Conservation (phyloP, 2,797 vertebrate species). For the Mormyrops attenuatus region DNA sequence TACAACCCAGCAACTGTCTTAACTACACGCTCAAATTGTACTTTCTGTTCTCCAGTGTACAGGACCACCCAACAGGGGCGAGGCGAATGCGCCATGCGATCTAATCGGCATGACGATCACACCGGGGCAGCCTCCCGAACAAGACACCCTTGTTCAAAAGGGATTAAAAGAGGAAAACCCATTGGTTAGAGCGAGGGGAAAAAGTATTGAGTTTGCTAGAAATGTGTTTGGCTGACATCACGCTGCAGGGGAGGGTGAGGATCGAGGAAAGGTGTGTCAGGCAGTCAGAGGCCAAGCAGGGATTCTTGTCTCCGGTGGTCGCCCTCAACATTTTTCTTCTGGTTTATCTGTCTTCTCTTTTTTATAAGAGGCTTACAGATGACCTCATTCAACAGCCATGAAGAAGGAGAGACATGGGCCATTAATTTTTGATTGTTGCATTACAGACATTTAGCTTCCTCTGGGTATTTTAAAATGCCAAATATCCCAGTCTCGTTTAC, state of each 20-base stretch:
- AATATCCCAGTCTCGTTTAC: conserved; percentile 13
- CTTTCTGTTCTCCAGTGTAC: background rate
- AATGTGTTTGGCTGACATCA: conserved; percentile 19
- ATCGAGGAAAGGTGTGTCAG: background rate
- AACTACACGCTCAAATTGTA: background rate
- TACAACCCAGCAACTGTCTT: background rate
- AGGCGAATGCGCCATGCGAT: background rate
- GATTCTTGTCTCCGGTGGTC: background rate
- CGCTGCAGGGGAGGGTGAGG: background rate
- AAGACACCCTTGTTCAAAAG: conserved; percentile 20
- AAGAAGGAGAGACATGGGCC: conserved; percentile 6
- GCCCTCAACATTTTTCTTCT: background rate
- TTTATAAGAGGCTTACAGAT: background rate
- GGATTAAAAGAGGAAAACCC: background rate
- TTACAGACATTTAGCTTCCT: conserved; percentile 16
- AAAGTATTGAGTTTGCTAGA: background rate
- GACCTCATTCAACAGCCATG: conserved; percentile 7
- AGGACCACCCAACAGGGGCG: background rate
- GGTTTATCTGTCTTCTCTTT: background rate
- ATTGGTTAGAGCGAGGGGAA: background rate
- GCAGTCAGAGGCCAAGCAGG: background rate
- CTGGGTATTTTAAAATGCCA: conserved; percentile 21
- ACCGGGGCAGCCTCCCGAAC: background rate
- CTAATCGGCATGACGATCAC: background rate
- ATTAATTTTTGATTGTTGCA: conserved; percentile 13